Evolutionary conservation across 2,888 invertebrate species (phyloP), one percentile per base, ranked within the genome.

Genomic region (Hymenopus coronatus): DNA sequence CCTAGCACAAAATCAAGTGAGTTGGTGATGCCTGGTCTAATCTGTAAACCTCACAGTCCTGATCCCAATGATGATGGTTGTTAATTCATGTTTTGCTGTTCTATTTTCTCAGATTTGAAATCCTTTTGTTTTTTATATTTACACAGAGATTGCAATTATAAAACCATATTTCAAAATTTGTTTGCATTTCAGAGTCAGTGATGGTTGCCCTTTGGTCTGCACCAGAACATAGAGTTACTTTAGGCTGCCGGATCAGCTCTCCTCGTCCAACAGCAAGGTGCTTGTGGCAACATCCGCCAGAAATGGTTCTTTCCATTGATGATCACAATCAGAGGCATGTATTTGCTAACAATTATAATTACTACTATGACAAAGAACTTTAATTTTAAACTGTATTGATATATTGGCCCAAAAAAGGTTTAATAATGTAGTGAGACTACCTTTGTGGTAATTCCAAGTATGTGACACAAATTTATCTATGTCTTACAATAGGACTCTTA

Each of bases 201-300:
- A 92, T 92, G 86, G 92, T 93, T 25, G 92, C 92, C 70, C 90
- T 93, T 30, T 93, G 93, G 93, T 91, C 92, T 40, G 91, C 92
- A 87, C 92, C 92, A 54, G 92, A 92, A 91, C 92, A 93, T 89
- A 92, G 91, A 91, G 92, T 93, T 28, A 93, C 91, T 85, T 91
- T 93, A 88, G 93, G 93, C 4, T 93, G 93, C 90, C 92, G 92
- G 89, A 91, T 92, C 86, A 91, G 92, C 88, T 91, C 91, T 27
- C 90, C 91, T 20, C 90, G 91, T 25, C 87, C 91, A n/a, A 91
- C 92, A 82, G 91, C 92, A 25, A 91, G 91, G 54, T 93, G 93
- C 87, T 91, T 92, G 7, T 93, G 93, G 93, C 91, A 91, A 15
- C 93, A 93, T 83, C 91, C 91, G 7, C 91, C 92, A 7, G 91